These are phyloP conservation scores for Ophiodon elongatus DNA, from an alignment of 2,113 vertebrate genomes.

Conservation along the genomic window DNA sequence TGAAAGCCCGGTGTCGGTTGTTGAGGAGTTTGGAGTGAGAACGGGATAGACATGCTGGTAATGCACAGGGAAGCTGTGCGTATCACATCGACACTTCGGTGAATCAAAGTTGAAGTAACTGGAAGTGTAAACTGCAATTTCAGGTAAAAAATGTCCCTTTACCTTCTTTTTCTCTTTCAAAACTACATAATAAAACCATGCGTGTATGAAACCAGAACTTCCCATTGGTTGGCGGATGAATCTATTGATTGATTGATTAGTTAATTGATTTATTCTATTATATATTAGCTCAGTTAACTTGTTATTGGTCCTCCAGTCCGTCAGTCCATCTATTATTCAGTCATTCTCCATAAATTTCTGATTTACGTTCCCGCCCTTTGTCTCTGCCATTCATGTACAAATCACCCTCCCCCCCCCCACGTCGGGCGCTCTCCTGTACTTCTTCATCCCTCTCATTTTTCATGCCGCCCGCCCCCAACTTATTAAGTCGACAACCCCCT, in stretches of 20 bases:
- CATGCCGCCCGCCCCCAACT: constrained; percentile 3
- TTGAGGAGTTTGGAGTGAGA: too few species aligned
- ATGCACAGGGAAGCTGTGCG: background rate
- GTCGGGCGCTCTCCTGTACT: background rate
- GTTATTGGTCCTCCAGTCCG: constrained; percentile 5
- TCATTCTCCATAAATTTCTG: constrained; percentile 14
- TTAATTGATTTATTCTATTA: background rate
- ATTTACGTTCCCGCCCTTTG: background rate
- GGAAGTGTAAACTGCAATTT: too few species aligned
- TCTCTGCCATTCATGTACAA: background rate
- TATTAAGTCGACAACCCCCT: constrained; percentile 25
- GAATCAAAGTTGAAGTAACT: background rate
- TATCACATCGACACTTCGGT: background rate
- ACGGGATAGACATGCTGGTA: too few species aligned
- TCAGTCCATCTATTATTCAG: constrained; percentile 5
- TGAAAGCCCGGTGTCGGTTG: too few species aligned
- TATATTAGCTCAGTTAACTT: background rate
- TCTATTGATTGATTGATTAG: background rate
- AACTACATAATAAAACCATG: background rate
- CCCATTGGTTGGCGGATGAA: background rate
- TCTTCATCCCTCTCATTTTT: constrained; percentile 33
- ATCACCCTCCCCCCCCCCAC: background rate
- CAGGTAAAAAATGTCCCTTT: too few species aligned
- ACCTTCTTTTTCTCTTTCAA: too few species aligned
- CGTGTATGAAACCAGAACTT: background rate